Conservation (phyloP, 2,797 vertebrate genomes). For the Siniperca scherzeri region DNA sequence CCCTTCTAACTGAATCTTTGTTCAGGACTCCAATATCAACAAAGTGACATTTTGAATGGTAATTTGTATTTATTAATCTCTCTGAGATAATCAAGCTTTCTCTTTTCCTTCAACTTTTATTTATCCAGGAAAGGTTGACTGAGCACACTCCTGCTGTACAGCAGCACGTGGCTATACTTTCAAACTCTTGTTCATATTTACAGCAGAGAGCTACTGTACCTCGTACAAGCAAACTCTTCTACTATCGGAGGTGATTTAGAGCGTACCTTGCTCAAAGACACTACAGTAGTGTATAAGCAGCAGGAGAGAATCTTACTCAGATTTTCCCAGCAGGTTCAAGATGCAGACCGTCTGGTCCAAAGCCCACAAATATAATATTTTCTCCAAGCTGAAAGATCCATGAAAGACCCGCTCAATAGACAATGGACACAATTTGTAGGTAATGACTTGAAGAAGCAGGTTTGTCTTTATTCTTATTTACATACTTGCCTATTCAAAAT, state of each 20-base stretch:
- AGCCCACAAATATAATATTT: conserved; percentile 6
- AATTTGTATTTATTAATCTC: conserved; percentile 61
- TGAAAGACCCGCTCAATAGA: conserved; percentile 23
- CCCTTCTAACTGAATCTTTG: conserved; percentile 45
- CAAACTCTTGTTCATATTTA: conserved; percentile 3
- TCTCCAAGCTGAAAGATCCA: conserved; percentile 22
- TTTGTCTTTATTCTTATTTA: conserved; percentile 62
- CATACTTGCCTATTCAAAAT: not conserved
- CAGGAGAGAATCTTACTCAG: not conserved
- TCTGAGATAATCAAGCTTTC: conserved; percentile 52
- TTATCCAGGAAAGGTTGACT: conserved; percentile 12
- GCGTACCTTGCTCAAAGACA: not conserved
- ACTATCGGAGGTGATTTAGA: not conserved
- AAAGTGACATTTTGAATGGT: conserved; percentile 50
- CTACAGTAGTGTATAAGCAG: not conserved
- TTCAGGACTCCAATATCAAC: conserved; percentile 42
- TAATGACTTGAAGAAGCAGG: conserved; percentile 79
- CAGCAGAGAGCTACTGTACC: conserved; percentile 1
- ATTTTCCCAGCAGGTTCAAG: conserved; percentile 4
- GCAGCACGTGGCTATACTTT: not conserved
- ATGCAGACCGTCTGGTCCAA: not conserved
- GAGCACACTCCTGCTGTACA: conserved; percentile 4
- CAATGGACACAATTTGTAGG: conserved; percentile 36
- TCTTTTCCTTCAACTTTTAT: conserved; percentile 39
- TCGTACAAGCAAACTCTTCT: not conserved